Conservation (phyloP, 2,113 vertebrate species). For the Caretta caretta region DNA sequence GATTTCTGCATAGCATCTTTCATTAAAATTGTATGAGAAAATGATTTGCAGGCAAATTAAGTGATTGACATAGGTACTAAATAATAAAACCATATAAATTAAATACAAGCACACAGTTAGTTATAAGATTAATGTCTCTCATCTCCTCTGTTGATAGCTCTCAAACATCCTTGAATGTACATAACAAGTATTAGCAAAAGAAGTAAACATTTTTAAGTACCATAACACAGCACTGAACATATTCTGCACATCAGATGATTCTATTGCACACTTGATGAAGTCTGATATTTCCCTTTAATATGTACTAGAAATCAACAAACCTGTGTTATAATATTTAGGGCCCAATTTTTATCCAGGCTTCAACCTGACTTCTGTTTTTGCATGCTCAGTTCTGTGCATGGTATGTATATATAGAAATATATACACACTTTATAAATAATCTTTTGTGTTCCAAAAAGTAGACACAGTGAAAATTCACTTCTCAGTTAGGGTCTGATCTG, state of each 20-base stretch:
- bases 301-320: background rate
- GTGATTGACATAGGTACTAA: slow-evolving; percentile 69
- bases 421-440: background rate
- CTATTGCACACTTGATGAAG: background rate
- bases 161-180: background rate
- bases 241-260: background rate
- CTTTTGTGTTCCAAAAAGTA: background rate
- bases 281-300: background rate
- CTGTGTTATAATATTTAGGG: background rate
- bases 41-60: slow-evolving; percentile 63
- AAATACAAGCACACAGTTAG: slow-evolving; percentile 49
- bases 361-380: background rate
- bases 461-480: background rate
- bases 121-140: slow-evolving; percentile 40
- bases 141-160: slow-evolving; percentile 10
- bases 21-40: slow-evolving; percentile 63
- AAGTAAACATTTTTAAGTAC: slow-evolving; percentile 45
- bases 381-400: background rate
- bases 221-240: background rate
- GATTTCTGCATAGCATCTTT: slow-evolving; percentile 52
- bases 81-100: slow-evolving; percentile 71
- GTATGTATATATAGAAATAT: background rate
- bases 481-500: background rate
- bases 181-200: slow-evolving; percentile 11
- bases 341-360: background rate